Base-by-base conservation (phyloP, 2,113 vertebrate genomes). In the Pardalotus punctatus region DNA sequence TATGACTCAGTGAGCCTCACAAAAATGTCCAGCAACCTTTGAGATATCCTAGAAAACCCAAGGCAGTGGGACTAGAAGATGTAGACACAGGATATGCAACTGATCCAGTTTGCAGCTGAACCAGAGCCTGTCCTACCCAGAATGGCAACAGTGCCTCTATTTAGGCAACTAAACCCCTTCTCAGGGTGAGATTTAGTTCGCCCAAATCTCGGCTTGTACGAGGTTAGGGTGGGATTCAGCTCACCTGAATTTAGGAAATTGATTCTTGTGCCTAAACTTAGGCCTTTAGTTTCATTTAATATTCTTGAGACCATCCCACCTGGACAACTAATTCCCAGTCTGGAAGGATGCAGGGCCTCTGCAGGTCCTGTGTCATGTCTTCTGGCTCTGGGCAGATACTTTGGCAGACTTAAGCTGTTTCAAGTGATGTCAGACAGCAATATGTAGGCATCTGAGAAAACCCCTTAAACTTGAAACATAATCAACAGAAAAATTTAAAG, bases 171-270 rank as follows among this genome's bases (percentile, higher is more conserved):
- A 57, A 40, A 17, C 7, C 5, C 7, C 6, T 18, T 10, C 17
- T 56, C 22, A 35, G 2, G 3, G 5, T 61, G 48, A 72, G 19
- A 43, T 57, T 40, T 35, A 54, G 2, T 38, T 84, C 0, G 0
- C 21, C 9, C 21, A 66, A 27, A 45, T 54, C 47, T 71, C 33
- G 15, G 14, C 56, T 83, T 88, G 29, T 42, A 58, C 7, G 16
- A 35, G 14, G 14, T 58, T 81, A 29, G 21, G 15, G 35, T 35
- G 45, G 38, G 33, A 45, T 45, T 74, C 33, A 74, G 13, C 19
- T 66, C 60, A 45, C 53, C 45, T 67, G 20, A 29, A 29, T 45
- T 53, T 31, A 40, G 45, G 29, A 77, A 57, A 45, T 12, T 61
- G 20, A 28, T 50, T 64, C 35, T 51, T 1, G 69, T 88, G 40